Conservation (phyloP, 2,113 vertebrate genomes). For the Campylomormyrus tamandua region DNA sequence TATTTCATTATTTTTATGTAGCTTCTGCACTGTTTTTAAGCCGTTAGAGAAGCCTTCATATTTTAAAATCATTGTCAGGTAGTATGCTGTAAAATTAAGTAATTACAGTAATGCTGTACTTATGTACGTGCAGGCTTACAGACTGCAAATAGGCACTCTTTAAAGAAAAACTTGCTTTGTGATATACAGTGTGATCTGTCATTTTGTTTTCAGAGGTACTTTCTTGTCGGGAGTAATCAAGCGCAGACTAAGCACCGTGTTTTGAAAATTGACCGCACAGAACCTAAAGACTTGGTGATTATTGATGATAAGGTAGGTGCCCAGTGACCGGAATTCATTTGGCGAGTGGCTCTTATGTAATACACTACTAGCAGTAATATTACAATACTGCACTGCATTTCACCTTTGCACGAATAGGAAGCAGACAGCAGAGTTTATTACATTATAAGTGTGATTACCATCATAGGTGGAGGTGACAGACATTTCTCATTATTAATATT, state of each 20-base stretch:
- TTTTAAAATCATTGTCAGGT: not conserved
- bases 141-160: not conserved
- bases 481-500: not conserved
- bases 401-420: slow-evolving; percentile 31
- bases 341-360: slow-evolving; percentile 41
- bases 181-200: not conserved
- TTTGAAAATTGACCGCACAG: slow-evolving; percentile 93
- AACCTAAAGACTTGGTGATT: slow-evolving; percentile 86
- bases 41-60: not conserved
- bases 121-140: not conserved
- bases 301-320: slow-evolving; percentile 86
- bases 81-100: not conserved
- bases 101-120: not conserved
- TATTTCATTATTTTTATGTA: not conserved
- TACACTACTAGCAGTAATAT: slow-evolving; percentile 21
- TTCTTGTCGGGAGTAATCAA: slow-evolving; percentile 88
- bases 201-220: slow-evolving; percentile 73
- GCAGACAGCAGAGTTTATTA: slow-evolving; percentile 31
- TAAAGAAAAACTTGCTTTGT: not conserved
- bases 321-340: not conserved
- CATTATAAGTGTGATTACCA: slow-evolving; percentile 7
- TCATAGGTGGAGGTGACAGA: slow-evolving; percentile 1
- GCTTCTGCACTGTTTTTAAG: not conserved
- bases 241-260: slow-evolving; percentile 89
- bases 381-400: slow-evolving; percentile 40